Evolutionary conservation across 35 echinoderm and acorn worm species (phyloP).

Genomic region (Amphiura filiformis): DNA sequence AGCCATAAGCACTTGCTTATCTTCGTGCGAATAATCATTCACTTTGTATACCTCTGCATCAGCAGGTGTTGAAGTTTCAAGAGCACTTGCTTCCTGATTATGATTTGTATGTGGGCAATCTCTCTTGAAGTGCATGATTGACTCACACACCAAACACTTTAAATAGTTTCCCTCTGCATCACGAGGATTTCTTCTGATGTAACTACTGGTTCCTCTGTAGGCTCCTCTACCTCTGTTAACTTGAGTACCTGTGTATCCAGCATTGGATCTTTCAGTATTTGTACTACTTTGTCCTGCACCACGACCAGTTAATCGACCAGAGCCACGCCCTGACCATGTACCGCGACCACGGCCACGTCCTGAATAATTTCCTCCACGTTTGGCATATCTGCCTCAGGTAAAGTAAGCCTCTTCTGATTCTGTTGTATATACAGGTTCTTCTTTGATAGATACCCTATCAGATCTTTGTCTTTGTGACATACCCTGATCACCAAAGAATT

Average conservation of each 20-base stretch:
- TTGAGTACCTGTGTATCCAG: not conserved
- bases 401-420: constrained; percentile 16
- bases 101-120: not conserved
- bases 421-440: constrained; percentile 18
- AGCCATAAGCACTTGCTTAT: constrained; percentile 31
- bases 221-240: not conserved
- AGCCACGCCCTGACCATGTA: not conserved
- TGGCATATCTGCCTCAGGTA: constrained; percentile 1
- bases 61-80: not conserved
- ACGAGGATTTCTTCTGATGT: not conserved
- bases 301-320: not conserved
- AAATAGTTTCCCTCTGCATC: constrained; percentile 23
- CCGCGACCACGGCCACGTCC: not conserved
- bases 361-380: not conserved
- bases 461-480: constrained; percentile 17
- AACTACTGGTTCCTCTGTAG: not conserved
- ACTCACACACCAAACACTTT: constrained; percentile 15
- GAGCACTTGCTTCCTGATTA: not conserved
- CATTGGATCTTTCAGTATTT: not conserved
- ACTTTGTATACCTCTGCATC: constrained; percentile 22
- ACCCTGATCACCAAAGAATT: constrained; percentile 19
- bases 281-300: not conserved
- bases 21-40: constrained; percentile 13
- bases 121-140: constrained; percentile 15
- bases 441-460: constrained; percentile 6